These are phyloP conservation scores for Hesperophylax magnus DNA, from an alignment of 1,140 invertebrate genomes.

Conservation along the genomic window DNA sequence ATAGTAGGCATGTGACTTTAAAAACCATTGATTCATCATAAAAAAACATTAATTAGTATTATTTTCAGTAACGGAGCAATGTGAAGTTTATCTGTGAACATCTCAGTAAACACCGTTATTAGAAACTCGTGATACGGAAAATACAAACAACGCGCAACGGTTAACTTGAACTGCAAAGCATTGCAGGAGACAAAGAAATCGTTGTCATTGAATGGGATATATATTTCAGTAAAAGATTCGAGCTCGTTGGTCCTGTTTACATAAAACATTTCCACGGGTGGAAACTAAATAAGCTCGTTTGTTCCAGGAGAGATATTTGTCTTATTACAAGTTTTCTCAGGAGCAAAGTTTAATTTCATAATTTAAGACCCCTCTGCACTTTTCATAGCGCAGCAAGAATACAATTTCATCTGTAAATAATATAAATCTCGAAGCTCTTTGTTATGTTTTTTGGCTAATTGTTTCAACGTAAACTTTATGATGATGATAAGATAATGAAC, in stretches of 20 bases:
- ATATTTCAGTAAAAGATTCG: background rate
- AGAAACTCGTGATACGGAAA: conserved; percentile 40
- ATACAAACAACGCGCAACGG: conserved; percentile 7
- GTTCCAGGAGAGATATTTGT: background rate
- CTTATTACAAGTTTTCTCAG: conserved; percentile 36
- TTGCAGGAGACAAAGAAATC: conserved; percentile 16
- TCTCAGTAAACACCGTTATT: conserved; percentile 38
- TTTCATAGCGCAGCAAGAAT: background rate
- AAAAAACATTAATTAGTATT: too few relatives aligned
- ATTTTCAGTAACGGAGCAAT: background rate
- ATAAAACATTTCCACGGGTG: conserved; percentile 34
- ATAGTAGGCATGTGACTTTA: too few relatives aligned
- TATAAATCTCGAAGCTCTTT: background rate
- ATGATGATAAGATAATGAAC: background rate
- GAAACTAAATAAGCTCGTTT: background rate
- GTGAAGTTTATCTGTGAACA: conserved; percentile 14
- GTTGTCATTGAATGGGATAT: conserved; percentile 40
- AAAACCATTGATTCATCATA: too few relatives aligned
- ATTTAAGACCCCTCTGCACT: conserved; percentile 24
- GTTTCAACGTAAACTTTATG: conserved; percentile 2
- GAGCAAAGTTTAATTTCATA: conserved; percentile 34
- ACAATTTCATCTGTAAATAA: background rate
- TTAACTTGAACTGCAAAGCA: conserved; percentile 5
- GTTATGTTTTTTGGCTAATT: conserved; percentile 7
- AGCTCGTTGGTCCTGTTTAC: conserved; percentile 16